A percentile compares a stretch with the other conserved stretches of the same genome.
Evolutionary conservation across 2,888 invertebrate genomes (phyloP).

Genomic region (Esperia sulphurella): DNA sequence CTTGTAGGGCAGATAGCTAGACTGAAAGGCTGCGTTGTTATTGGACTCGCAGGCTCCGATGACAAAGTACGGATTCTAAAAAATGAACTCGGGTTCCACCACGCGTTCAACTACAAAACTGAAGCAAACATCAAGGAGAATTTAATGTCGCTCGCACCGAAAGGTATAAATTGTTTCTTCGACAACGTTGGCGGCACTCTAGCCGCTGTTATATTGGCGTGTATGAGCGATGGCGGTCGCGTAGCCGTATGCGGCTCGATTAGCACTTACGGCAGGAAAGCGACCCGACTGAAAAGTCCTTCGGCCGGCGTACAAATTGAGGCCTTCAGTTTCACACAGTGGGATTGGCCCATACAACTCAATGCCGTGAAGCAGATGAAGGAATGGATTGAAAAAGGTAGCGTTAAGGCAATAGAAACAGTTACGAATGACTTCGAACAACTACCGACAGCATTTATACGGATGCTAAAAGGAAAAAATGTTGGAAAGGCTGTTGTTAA

Average conservation of each 20-base stretch:
- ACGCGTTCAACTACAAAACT: conserved; percentile 84
- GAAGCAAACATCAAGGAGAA: conserved; percentile 49
- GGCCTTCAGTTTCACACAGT: conserved; percentile 41
- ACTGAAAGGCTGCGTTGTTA: conserved; percentile 52
- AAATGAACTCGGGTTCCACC: conserved; percentile 80
- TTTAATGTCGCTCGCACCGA: conserved; percentile 75
- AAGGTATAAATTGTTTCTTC: conserved; percentile 84
- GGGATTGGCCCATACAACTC: conserved; percentile 28
- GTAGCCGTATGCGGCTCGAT: conserved; percentile 82
- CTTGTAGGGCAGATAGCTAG: conserved; percentile 83
- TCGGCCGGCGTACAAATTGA: conserved; percentile 23
- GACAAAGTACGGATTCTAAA: conserved; percentile 81
- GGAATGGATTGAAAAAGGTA: conserved; percentile 34
- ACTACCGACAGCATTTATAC: conserved; percentile 34
- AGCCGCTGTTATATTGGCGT: conserved; percentile 67
- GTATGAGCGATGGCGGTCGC: conserved; percentile 79
- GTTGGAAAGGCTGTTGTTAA: conserved; percentile 38
- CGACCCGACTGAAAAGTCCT: neutral
- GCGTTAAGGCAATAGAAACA: conserved; percentile 39
- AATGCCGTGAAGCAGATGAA: conserved; percentile 30
- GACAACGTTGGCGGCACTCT: conserved; percentile 85
- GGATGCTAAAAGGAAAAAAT: conserved; percentile 30
- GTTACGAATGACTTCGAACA: conserved; percentile 37
- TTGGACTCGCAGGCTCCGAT: conserved; percentile 80
- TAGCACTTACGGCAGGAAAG: conserved; percentile 62